Conservation (phyloP, 2,113 vertebrate species). For the Willisornis vidua region DNA sequence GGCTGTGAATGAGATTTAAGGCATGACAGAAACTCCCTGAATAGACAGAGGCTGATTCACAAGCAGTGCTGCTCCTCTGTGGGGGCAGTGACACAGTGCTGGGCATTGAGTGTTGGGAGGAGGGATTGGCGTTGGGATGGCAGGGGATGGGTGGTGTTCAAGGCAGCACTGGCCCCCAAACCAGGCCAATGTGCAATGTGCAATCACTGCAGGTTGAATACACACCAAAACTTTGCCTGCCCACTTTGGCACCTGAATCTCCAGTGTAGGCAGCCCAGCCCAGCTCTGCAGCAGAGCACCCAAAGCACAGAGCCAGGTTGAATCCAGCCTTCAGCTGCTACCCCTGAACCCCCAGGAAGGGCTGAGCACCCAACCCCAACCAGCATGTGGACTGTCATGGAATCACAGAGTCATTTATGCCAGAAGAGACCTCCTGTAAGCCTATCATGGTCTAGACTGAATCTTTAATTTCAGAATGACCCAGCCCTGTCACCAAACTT, state of each 20-base stretch:
- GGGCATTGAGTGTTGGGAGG: background rate
- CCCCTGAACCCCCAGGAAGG: background rate
- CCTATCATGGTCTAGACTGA: background rate
- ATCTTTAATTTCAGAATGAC: background rate
- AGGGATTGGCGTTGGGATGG: background rate
- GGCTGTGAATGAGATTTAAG: background rate
- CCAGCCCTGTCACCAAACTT: background rate
- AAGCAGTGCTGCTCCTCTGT: background rate
- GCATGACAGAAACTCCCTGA: background rate
- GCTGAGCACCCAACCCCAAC: background rate
- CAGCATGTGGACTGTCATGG: background rate
- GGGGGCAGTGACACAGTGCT: fast-evolving
- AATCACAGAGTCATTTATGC: background rate
- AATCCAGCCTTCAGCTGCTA: background rate
- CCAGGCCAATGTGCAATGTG: background rate
- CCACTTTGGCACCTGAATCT: background rate
- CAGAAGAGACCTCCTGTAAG: background rate
- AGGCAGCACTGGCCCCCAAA: too few species aligned
- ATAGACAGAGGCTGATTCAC: background rate
- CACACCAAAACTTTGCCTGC: background rate
- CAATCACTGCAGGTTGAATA: background rate
- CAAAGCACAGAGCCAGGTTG: background rate
- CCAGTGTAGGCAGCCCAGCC: background rate
- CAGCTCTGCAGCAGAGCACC: background rate
- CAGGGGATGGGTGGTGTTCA: background rate